These are phyloP conservation scores for Dichetophora obliterata DNA, from an alignment of 2,888 invertebrate species.

Conservation along the genomic window DNA sequence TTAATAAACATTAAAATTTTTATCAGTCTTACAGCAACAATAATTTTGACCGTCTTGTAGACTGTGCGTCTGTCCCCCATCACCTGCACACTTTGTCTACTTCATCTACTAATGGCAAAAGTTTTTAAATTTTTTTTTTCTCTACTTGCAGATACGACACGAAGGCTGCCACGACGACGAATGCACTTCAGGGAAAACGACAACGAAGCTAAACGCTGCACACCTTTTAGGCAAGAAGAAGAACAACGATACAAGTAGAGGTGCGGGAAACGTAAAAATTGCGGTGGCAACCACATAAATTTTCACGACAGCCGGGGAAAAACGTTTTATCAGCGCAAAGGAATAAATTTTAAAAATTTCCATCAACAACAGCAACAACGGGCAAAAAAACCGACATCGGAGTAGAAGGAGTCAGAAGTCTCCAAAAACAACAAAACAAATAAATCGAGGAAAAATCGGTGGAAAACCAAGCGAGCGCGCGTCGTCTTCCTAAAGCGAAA, in stretches of 20 bases:
- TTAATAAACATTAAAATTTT: no score
- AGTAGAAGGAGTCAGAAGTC: background rate
- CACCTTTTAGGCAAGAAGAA: no score
- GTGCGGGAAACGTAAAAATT: background rate
- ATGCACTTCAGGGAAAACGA: slow-evolving; percentile 25
- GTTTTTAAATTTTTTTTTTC: slow-evolving; percentile 9
- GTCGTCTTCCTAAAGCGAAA: background rate
- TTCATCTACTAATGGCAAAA: slow-evolving; percentile 14
- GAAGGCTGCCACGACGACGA: background rate
- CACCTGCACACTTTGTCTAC: background rate
- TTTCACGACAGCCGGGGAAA: slow-evolving; percentile 11
- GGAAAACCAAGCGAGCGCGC: background rate
- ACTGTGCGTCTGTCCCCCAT: background rate
- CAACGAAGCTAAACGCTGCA: background rate
- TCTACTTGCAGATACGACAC: slow-evolving; percentile 14
- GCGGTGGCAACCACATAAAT: slow-evolving; percentile 29
- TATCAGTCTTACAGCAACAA: no score
- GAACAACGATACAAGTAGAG: background rate
- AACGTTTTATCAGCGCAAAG: slow-evolving; percentile 28
- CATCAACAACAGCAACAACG: slow-evolving; percentile 22
- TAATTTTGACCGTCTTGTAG: no score
- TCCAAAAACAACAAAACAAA: background rate
- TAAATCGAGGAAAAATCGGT: background rate
- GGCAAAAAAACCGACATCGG: slow-evolving; percentile 26
- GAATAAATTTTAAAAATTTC: slow-evolving; percentile 33